A percentile compares a stretch with the other conserved stretches of the same genome.
Evolutionary conservation across 2,797 vertebrate genomes (phyloP).

Genomic region (Lemur catta): DNA sequence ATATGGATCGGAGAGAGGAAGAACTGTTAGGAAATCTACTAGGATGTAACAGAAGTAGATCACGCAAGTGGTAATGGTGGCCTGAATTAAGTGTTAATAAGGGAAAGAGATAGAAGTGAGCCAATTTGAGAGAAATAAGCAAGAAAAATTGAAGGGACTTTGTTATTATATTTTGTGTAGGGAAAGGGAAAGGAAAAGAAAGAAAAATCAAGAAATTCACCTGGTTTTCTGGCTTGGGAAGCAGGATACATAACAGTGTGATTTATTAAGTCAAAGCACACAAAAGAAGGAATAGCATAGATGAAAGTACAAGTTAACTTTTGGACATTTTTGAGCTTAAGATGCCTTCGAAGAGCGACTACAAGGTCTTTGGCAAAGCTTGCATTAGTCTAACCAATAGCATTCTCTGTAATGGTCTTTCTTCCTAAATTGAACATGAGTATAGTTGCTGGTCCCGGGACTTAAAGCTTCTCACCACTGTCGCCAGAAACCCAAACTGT

Average conservation of each 20-base stretch:
- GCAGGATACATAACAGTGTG: background rate
- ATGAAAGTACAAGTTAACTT: background rate
- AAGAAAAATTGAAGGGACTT: background rate
- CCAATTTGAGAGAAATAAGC: background rate
- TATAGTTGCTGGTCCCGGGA: background rate
- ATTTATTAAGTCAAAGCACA: background rate
- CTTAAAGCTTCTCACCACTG: background rate
- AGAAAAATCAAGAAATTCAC: background rate
- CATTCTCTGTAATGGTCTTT: background rate
- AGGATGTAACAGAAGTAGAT: fast-evolving
- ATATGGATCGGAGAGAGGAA: background rate
- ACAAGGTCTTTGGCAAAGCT: background rate
- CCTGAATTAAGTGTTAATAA: background rate
- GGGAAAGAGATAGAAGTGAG: background rate
- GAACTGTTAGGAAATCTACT: background rate
- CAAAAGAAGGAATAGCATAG: background rate
- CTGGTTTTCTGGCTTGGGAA: background rate
- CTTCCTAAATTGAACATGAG: background rate
- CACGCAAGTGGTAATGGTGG: background rate
- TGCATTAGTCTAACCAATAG: too few relatives aligned
- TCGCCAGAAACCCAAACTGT: background rate
- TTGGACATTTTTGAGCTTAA: background rate
- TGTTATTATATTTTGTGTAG: background rate
- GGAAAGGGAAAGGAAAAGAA: background rate
- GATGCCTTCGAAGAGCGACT: background rate